phyloP scores from a whole-genome alignment of 2,888 invertebrate genomes.

The Calliopum simillimum region DNA sequence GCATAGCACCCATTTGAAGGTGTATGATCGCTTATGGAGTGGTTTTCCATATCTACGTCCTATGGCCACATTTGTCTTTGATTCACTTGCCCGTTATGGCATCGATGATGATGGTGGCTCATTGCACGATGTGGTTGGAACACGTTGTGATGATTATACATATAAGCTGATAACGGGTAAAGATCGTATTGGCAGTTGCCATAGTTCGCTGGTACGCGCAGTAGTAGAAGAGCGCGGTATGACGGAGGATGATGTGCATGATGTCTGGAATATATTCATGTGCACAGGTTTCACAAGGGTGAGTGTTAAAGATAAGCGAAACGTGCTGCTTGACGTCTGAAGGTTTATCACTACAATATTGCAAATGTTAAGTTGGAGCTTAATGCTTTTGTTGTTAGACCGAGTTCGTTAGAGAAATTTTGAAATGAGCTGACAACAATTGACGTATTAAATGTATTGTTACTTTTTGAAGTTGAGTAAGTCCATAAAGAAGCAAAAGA shows the following conservation, averaged over 20 bases:
- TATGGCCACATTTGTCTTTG: slow-evolving; percentile 69
- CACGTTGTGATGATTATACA: slow-evolving; percentile 69
- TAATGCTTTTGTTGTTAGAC: neutral
- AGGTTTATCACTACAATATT: neutral
- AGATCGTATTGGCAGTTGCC: slow-evolving; percentile 66
- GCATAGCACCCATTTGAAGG: slow-evolving; percentile 67
- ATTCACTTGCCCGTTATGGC: slow-evolving; percentile 67
- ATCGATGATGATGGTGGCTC: slow-evolving; percentile 68
- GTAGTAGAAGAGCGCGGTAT: slow-evolving; percentile 62
- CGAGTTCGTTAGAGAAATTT: no score
- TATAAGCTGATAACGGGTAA: slow-evolving; percentile 68
- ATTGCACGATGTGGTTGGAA: slow-evolving; percentile 68
- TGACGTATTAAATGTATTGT: no score
- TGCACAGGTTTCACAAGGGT: slow-evolving; percentile 68
- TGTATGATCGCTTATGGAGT: slow-evolving; percentile 69
- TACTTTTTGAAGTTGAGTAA: no score
- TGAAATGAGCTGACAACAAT: no score
- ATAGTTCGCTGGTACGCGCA: slow-evolving; percentile 67
- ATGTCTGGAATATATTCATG: slow-evolving; percentile 71
- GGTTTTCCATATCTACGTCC: slow-evolving; percentile 67
- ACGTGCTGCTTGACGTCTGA: no score
- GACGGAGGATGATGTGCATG: slow-evolving; percentile 68
- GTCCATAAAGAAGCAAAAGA: no score
- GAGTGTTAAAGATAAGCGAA: slow-evolving; percentile 2
- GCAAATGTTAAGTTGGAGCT: slow-evolving; percentile 5